phyloP scores from a whole-genome alignment of 2,888 invertebrate species.

The Drosophila algonquin region DNA sequence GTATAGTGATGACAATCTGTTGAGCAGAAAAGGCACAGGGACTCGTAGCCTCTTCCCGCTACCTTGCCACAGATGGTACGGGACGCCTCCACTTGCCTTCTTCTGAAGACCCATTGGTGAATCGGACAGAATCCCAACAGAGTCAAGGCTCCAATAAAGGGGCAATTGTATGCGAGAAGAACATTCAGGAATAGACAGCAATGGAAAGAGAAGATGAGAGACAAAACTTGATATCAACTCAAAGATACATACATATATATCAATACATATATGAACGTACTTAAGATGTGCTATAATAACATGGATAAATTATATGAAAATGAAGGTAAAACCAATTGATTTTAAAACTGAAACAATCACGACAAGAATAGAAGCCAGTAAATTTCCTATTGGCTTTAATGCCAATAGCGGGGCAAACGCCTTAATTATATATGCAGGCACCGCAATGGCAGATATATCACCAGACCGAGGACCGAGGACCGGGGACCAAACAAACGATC shows the following conservation, averaged over 20 bases:
- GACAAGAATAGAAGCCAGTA: neutral
- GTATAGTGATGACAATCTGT: constrained; percentile 67
- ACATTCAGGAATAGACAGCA: no score
- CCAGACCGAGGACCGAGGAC: constrained; percentile 35
- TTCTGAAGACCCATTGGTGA: constrained; percentile 47
- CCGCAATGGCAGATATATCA: constrained; percentile 74
- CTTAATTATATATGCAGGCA: constrained; percentile 77
- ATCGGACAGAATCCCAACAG: constrained; percentile 15
- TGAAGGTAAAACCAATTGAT: no score
- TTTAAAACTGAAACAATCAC: no score
- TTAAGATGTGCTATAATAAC: no score
- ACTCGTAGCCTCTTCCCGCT: neutral
- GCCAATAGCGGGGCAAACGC: constrained; percentile 39
- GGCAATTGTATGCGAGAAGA: no score
- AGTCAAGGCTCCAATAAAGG: no score
- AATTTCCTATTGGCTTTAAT: constrained; percentile 49
- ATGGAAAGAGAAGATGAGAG: no score
- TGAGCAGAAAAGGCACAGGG: constrained; percentile 39
- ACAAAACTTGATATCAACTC: no score
- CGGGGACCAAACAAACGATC: constrained; percentile 28
- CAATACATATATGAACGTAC: no score
- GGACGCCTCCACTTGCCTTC: neutral
- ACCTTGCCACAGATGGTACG: no score
- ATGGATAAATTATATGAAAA: no score
- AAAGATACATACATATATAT: no score